phyloP scores from a whole-genome alignment of 2,797 vertebrate genomes.

The Dromococcyx pavoninus region DNA sequence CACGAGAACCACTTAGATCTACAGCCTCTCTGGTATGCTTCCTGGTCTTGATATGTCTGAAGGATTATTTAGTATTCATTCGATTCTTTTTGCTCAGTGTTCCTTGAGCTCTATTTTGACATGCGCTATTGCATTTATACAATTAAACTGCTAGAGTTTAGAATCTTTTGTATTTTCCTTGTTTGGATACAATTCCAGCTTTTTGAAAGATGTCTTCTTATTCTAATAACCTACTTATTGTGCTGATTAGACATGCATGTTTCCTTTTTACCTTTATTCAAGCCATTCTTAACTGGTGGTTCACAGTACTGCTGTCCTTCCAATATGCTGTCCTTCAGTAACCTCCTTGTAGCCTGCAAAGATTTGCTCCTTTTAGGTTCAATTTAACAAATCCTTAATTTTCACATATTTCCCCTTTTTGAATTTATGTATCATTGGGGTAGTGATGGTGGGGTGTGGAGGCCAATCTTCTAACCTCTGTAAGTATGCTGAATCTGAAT shows the following conservation, averaged over 20 bases:
- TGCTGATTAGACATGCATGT: background rate
- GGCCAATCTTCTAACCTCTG: background rate
- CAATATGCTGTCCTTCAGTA: background rate
- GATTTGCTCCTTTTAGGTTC: background rate
- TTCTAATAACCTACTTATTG: slow-evolving; percentile 5
- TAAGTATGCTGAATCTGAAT: background rate
- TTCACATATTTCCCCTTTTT: background rate
- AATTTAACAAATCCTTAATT: background rate
- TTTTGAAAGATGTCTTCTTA: slow-evolving; percentile 7
- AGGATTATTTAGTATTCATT: slow-evolving; percentile 16
- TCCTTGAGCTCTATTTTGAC: slow-evolving; percentile 12
- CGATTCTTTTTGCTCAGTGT: slow-evolving; percentile 25
- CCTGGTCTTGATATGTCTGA: background rate
- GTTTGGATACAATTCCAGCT: background rate
- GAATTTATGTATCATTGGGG: background rate
- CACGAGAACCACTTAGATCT: background rate
- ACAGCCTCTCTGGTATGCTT: background rate
- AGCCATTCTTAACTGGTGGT: background rate
- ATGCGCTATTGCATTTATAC: slow-evolving; percentile 3
- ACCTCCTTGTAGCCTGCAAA: background rate
- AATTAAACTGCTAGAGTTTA: slow-evolving; percentile 17
- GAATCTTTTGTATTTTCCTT: background rate
- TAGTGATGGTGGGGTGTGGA: background rate
- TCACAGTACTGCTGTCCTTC: background rate
- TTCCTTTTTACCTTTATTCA: slow-evolving; percentile 8